A percentile compares a stretch with the other conserved stretches of the same genome.
phyloP scores from a whole-genome alignment of 64 coral and sea anemone species.

The Montipora sp. region DNA sequence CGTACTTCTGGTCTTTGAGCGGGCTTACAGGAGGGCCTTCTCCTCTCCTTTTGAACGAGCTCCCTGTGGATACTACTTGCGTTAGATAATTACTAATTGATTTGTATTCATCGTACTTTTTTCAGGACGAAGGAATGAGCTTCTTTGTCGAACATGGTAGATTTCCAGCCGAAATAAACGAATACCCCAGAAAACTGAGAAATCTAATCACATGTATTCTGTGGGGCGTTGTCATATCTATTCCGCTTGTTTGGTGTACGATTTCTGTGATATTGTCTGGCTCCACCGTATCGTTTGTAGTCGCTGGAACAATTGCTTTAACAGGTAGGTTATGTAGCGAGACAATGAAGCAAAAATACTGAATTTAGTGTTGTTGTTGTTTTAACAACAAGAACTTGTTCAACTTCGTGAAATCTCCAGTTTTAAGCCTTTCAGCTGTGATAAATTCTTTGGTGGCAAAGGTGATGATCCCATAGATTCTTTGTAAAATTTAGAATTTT shows the following conservation, averaged over 20 bases:
- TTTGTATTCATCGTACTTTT: not conserved
- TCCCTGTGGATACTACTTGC: too few relatives aligned
- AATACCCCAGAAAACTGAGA: constrained; percentile 67
- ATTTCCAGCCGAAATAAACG: constrained; percentile 70
- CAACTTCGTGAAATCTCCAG: too few relatives aligned
- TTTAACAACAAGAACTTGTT: too few relatives aligned
- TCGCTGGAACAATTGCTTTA: constrained; percentile 46
- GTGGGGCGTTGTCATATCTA: constrained; percentile 70
- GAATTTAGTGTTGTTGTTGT: too few relatives aligned
- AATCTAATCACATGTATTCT: constrained; percentile 65
- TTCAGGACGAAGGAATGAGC: constrained; percentile 82
- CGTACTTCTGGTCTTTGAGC: too few relatives aligned
- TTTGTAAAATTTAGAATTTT: too few relatives aligned
- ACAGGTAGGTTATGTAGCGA: constrained; percentile 55
- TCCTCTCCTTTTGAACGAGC: too few relatives aligned
- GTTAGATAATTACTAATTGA: not conserved
- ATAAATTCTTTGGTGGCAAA: too few relatives aligned
- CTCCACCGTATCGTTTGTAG: constrained; percentile 35
- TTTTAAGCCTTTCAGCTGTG: too few relatives aligned
- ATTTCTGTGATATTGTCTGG: constrained; percentile 70
- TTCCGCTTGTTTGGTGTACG: constrained; percentile 70
- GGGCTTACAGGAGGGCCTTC: too few relatives aligned
- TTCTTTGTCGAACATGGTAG: constrained; percentile 80
- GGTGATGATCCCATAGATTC: too few relatives aligned
- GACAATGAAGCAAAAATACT: not conserved